Percentiles rank a stretch among this genome's conserved stretches.
phyloP scores from a whole-genome alignment of 2,888 invertebrate genomes.

The Craniophora ligustri region DNA sequence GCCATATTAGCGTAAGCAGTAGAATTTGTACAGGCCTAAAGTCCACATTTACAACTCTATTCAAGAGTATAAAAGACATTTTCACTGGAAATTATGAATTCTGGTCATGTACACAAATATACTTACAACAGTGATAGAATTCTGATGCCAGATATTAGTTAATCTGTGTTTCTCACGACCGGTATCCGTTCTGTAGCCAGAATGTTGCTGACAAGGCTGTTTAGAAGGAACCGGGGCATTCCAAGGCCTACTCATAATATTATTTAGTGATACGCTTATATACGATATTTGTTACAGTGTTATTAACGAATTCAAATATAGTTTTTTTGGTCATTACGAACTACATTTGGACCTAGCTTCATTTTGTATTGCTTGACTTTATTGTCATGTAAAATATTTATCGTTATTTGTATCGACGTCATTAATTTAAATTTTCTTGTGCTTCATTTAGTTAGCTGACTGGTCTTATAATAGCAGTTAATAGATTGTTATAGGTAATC shows the following conservation, averaged over 20 bases:
- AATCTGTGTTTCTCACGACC: conserved; percentile 53
- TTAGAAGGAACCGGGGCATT: conserved; percentile 6
- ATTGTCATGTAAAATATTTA: neutral
- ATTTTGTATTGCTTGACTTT: too few relatives aligned
- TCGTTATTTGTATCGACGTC: too few relatives aligned
- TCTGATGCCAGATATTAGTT: conserved; percentile 31
- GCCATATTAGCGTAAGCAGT: too few relatives aligned
- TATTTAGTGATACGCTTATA: neutral
- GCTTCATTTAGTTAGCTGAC: too few relatives aligned
- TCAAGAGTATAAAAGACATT: neutral
- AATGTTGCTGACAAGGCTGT: conserved; percentile 47
- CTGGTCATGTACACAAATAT: conserved; percentile 24
- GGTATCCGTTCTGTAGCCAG: conserved; percentile 45
- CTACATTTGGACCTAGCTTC: neutral
- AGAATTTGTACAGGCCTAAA: too few relatives aligned
- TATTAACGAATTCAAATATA: conserved; percentile 7
- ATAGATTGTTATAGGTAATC: neutral
- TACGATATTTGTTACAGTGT: neutral
- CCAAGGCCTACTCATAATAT: neutral
- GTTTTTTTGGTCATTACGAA: neutral
- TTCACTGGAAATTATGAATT: conserved; percentile 22
- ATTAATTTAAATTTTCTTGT: too few relatives aligned
- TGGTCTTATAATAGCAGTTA: neutral
- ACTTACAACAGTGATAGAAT: conserved; percentile 36
- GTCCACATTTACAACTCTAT: neutral